Percentiles rank a stretch among this genome's conserved stretches.
These are phyloP conservation scores for Bursaphelenchus okinawaensis DNA, from an alignment of 2,888 invertebrate species.

Conservation along the genomic window DNA sequence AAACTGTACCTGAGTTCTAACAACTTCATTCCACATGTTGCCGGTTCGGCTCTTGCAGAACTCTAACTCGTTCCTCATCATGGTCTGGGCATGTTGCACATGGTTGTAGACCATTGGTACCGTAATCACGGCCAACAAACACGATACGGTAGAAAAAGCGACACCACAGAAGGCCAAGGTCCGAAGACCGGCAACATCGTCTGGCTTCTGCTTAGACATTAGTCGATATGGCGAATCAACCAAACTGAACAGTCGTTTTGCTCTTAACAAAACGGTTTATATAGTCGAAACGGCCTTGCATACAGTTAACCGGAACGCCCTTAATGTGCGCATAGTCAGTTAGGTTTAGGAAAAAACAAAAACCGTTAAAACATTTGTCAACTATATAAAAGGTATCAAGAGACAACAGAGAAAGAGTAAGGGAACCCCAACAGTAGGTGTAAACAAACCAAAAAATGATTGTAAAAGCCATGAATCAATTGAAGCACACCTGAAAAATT, in stretches of 20 bases:
- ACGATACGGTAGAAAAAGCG: constrained; percentile 37
- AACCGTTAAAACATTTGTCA: no score
- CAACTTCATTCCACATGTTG: constrained; percentile 40
- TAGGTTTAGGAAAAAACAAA: no score
- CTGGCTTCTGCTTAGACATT: neutral
- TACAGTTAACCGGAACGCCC: no score
- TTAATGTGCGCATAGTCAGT: no score
- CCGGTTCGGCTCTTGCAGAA: constrained; percentile 42
- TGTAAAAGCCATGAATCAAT: no score
- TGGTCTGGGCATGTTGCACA: constrained; percentile 47
- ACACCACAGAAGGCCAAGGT: constrained; percentile 42
- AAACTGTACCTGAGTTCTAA: constrained; percentile 36
- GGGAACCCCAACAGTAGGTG: no score
- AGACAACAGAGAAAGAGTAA: no score
- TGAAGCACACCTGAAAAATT: no score
- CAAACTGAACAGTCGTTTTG: neutral
- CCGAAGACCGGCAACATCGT: constrained; percentile 26
- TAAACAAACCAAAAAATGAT: no score
- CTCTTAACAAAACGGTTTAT: no score
- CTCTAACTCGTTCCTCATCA: constrained; percentile 45
- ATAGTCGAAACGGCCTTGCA: neutral
- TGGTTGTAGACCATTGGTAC: constrained; percentile 49
- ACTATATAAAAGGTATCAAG: no score
- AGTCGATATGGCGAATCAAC: neutral
- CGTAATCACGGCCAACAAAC: constrained; percentile 36